These are phyloP conservation scores for Psilopsiagon aymara DNA, from an alignment of 2,113 vertebrate species.

Conservation along the genomic window DNA sequence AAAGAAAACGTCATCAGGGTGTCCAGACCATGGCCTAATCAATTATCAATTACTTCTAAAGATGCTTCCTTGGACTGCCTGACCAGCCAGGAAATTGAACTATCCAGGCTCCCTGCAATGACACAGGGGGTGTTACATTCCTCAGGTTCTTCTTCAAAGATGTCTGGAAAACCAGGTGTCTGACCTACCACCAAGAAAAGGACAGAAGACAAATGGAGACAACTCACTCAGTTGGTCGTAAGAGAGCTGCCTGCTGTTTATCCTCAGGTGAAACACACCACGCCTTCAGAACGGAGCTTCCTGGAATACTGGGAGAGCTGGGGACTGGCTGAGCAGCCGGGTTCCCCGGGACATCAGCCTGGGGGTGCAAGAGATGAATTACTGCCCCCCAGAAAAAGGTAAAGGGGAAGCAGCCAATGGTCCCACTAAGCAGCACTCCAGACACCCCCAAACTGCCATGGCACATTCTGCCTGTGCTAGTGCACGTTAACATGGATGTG, in stretches of 20 bases:
- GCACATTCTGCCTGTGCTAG: not conserved
- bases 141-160: not conserved
- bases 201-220: not conserved
- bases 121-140: accelerated
- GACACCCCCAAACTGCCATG: accelerated
- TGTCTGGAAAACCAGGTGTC: not conserved
- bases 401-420: not conserved
- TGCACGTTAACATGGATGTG: accelerated
- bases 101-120: not conserved
- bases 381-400: not conserved
- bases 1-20: not conserved
- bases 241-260: slow-evolving; percentile 84
- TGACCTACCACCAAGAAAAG: not conserved
- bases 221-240: slow-evolving; percentile 90
- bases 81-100: not conserved
- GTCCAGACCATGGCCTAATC: not conserved
- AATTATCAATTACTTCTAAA: not conserved
- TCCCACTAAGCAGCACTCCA: accelerated
- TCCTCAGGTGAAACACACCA: slow-evolving; percentile 87
- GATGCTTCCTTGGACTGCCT: not conserved
- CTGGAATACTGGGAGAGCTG: slow-evolving; percentile 88
- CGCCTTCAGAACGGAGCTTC: slow-evolving; percentile 81
- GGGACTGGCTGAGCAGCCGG: slow-evolving; percentile 84
- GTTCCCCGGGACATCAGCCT: slow-evolving; percentile 79
- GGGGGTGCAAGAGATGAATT: not conserved